Evolutionary conservation across 2,113 vertebrate species (phyloP).

Genomic region (Naja naja): DNA sequence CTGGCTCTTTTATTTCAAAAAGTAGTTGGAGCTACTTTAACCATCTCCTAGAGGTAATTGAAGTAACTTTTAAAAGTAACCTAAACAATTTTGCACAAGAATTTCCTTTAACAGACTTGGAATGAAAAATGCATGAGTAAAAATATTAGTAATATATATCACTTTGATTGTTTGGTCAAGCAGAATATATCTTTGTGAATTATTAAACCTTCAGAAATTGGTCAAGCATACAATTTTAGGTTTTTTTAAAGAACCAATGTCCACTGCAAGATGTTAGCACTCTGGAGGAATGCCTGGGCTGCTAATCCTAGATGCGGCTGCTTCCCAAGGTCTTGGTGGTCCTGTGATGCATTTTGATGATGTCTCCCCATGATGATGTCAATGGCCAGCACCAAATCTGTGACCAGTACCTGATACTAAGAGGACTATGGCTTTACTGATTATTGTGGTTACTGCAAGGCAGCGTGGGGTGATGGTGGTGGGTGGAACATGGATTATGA

Average conservation of each 20-base stretch:
- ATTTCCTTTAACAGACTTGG: not conserved
- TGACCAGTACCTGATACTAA: too few species aligned
- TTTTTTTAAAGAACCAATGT: not conserved
- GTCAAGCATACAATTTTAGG: not conserved
- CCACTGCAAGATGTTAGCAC: too few species aligned
- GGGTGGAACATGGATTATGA: too few species aligned
- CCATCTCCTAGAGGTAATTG: not conserved
- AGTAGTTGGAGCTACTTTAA: not conserved
- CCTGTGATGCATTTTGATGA: too few species aligned
- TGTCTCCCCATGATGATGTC: too few species aligned
- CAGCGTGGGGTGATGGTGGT: too few species aligned
- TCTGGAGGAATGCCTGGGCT: too few species aligned
- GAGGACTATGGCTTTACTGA: too few species aligned
- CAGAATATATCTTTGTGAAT: not conserved
- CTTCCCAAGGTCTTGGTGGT: too few species aligned
- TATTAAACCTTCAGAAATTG: not conserved
- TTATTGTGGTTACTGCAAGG: too few species aligned
- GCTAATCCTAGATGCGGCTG: too few species aligned
- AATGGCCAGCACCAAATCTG: too few species aligned
- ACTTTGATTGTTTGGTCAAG: not conserved
- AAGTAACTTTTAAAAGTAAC: not conserved
- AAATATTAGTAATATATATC: not conserved
- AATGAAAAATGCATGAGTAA: not conserved
- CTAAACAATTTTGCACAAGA: not conserved
- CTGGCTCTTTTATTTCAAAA: not conserved